Evolutionary conservation across 2,113 vertebrate genomes (phyloP).

Genomic region (Mesitornis unicolor): DNA sequence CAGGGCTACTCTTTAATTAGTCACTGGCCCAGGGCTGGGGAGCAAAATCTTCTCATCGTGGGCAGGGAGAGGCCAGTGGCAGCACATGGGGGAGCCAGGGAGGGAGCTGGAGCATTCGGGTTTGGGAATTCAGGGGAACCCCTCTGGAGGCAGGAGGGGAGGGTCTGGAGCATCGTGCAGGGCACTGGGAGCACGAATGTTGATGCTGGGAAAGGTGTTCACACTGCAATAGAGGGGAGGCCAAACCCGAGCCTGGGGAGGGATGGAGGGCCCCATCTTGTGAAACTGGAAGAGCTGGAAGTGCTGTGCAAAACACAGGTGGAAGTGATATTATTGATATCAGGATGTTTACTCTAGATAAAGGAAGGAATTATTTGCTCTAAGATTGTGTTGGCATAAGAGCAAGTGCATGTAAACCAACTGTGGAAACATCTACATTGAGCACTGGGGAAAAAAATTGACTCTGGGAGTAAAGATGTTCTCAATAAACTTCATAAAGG

Average conservation of each 20-base stretch:
- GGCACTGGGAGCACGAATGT: neutral
- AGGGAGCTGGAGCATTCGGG: neutral
- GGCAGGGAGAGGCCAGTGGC: neutral
- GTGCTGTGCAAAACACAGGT: neutral
- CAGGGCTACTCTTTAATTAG: neutral
- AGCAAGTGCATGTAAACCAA: neutral
- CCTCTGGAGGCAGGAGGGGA: too few relatives aligned
- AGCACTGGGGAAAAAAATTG: neutral
- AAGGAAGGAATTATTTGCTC: conserved; percentile 18
- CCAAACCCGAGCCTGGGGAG: neutral
- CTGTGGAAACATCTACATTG: neutral
- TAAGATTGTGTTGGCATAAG: conserved; percentile 3
- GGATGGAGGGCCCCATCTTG: neutral
- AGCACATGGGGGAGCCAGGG: neutral
- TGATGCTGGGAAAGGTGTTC: neutral
- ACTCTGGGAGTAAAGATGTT: neutral
- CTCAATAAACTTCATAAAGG: neutral
- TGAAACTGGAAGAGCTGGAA: neutral
- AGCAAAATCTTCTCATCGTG: fast-evolving
- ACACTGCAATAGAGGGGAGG: neutral
- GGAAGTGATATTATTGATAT: neutral
- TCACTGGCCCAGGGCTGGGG: neutral
- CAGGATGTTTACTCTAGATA: conserved; percentile 33
- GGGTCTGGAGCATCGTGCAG: neutral
- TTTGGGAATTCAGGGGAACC: too few relatives aligned